Base-by-base conservation (phyloP, 2,113 vertebrate genomes). In the Polypterus bichir region DNA sequence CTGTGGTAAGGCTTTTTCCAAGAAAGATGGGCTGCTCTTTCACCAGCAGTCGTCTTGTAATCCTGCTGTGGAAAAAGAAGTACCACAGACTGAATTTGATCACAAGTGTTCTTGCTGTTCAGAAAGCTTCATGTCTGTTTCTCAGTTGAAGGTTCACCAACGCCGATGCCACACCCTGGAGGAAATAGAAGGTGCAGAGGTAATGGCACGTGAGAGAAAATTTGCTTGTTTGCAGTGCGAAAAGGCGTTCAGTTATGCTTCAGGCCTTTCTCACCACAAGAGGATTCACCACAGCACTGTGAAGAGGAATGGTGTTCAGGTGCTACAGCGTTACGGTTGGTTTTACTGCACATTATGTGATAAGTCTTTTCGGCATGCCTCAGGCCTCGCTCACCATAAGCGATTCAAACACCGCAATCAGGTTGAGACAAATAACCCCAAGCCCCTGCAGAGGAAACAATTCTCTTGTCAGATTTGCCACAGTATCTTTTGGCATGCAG, bases 1-100 rank as follows among this genome's bases (percentile, higher is more conserved):
- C 62, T 71, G 10, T 47, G 73, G 57, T 73, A 80, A 64, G 49
- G 59, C 5, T 73, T 70, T 9, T 74, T 75, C 0, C 80, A 74
- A 45, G 66, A 65, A 3, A 48, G 64, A 0, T 67, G 67, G 0
- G 48, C 65, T 0, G 66, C 57, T 7, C 57, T 65, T 1, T 61
- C 65, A 9, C 8, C 57, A 3, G 68, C 54, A 1, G 64, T 69
- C 4, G 47, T 62, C n/a, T 72, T 48, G 71, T 45, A 61, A 4
- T 59, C 46, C 47, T 77, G 75, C 0, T 64, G 75, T 11, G 52
- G 61, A 7, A 57, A 62, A 5, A 46, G 9, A 5, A 58, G 64
- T 4, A 57, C 62, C 1, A 65, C 66, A 2, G 44, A 47, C 66
- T 58, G 27, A 27, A 27, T 27, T 27, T 27, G 4, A 66, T 73